These are phyloP conservation scores for Ernsta delagoae DNA, from an alignment of 2,888 invertebrate genomes.

Conservation along the genomic window DNA sequence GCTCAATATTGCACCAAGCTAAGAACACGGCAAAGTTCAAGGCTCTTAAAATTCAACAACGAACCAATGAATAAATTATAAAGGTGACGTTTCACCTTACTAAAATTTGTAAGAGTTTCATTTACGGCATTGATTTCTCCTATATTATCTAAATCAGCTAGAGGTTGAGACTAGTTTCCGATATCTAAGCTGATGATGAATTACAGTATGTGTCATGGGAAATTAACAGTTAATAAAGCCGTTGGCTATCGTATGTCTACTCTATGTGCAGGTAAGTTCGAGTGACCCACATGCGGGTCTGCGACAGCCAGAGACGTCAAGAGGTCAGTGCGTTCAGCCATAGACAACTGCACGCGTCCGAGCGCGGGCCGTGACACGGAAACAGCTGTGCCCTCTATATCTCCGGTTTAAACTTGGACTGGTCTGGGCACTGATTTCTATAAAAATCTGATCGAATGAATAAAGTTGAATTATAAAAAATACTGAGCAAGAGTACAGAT, in stretches of 20 bases:
- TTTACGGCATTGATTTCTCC: neutral
- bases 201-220: too few species aligned
- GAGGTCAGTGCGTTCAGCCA: slow-evolving; percentile 62
- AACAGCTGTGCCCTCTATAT: slow-evolving; percentile 44
- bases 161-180: neutral
- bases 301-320: slow-evolving; percentile 39
- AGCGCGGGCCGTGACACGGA: slow-evolving; percentile 57
- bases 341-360: slow-evolving; percentile 49
- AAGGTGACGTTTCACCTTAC: neutral
- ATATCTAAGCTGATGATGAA: neutral
- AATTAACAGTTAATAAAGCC: too few species aligned
- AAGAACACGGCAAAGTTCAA: slow-evolving; percentile 30
- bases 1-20: slow-evolving; percentile 32
- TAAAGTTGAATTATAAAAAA: too few species aligned
- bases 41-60: slow-evolving; percentile 21
- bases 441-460: too few species aligned
- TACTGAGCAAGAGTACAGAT: too few species aligned
- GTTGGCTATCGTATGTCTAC: too few species aligned
- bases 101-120: neutral
- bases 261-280: slow-evolving; percentile 34
- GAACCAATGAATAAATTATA: slow-evolving; percentile 2
- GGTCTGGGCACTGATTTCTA: too few species aligned
- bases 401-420: neutral
- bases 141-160: neutral
- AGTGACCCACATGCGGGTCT: slow-evolving; percentile 65